Evolutionary conservation across 2,888 invertebrate species (phyloP), one percentile per base, ranked within the genome.

Genomic region (Sesia bembeciformis): DNA sequence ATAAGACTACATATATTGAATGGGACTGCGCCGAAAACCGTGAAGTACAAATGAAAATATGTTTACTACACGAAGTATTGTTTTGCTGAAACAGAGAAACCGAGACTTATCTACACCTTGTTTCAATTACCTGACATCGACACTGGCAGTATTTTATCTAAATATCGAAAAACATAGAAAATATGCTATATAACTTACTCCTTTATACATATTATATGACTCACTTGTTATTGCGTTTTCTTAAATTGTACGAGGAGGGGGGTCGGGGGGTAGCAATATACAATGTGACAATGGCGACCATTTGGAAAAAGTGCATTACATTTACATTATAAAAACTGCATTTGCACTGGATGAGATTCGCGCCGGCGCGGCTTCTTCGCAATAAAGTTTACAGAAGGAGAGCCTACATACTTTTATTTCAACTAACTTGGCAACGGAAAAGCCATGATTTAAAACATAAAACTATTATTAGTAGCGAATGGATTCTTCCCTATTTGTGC

Each of bases 81-180:
- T 23, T 23, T 2, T 23, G 23, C 23, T 23, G 23, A 23, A 23
- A 23, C 23, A 2, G 23, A 2, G 23, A 23, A 23, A 23, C 23
- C 23, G 23, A 46, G 8, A 46, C 5, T 43, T 43, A 43, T 49
- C 54, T 58, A 58, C 64, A 67, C 62, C 62, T 64, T 65, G 59
- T 64, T 65, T 62, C 59, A 61, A 63, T 60, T 62, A 67, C 60
- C 65, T 66, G 67, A 76, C 69, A 61, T 60, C 72, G 74, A 79
- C 74, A 78, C 75, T 80, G 84, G 83, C 84, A 84, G 81, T 84
- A 82, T 75, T 77, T 76, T 68, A 81, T 82, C 84, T 85, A 86
- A 80, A 81, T 83, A 84, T 84, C 79, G 83, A 85, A 83, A 84
- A 84, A 83, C 77, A 84, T 80, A 82, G 81, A 84, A 84, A 83